Percentiles rank a stretch among this genome's conserved stretches.
Conservation (phyloP, 2,113 vertebrate species). For the Labeo catla region DNA sequence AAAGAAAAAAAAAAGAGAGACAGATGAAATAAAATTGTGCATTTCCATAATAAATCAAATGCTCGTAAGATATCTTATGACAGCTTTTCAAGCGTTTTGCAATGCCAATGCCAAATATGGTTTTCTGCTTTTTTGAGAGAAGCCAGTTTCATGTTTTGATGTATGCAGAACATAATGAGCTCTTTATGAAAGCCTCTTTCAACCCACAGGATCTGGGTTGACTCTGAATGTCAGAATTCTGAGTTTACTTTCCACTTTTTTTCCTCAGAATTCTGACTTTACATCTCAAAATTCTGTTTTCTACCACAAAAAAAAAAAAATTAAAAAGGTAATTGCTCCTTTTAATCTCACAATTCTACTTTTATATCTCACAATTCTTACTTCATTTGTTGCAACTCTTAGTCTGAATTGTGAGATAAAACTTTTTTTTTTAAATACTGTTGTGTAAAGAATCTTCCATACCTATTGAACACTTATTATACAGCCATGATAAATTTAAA, state of each 20-base stretch:
- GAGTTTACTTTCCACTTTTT: too few relatives aligned
- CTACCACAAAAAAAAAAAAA: too few relatives aligned
- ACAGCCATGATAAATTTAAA: not conserved
- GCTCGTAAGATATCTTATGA: not conserved
- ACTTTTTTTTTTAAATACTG: too few relatives aligned
- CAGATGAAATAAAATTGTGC: not conserved
- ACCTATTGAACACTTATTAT: too few relatives aligned
- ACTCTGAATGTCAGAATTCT: too few relatives aligned
- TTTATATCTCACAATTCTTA: not conserved
- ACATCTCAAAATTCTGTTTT: too few relatives aligned
- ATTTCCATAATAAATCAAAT: conserved; percentile 8
- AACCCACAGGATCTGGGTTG: too few relatives aligned
- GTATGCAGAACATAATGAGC: not conserved
- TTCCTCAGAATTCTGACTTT: too few relatives aligned
- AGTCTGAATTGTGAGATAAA: too few relatives aligned
- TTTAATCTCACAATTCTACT: too few relatives aligned
- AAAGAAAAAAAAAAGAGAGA: not conserved
- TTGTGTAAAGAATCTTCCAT: too few relatives aligned
- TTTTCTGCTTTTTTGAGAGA: not conserved
- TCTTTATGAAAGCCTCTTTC: not conserved
- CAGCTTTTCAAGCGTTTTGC: not conserved
- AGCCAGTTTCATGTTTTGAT: not conserved
- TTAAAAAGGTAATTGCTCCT: too few relatives aligned
- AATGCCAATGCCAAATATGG: not conserved
- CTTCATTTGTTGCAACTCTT: not conserved